These are phyloP conservation scores for Zonitis immaculata DNA, from an alignment of 2,888 invertebrate genomes.

Conservation along the genomic window DNA sequence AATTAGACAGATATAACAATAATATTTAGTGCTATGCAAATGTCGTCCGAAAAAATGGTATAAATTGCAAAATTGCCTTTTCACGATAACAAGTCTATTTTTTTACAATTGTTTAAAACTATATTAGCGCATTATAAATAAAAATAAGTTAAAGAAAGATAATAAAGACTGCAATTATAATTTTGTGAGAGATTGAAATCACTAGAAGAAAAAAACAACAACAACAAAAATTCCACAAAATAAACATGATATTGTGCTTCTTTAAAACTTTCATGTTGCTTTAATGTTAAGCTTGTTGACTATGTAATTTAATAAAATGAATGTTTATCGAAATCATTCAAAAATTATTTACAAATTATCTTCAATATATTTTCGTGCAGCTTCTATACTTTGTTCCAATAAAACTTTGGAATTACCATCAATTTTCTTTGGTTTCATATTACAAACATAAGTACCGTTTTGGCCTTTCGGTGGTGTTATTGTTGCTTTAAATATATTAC, in stretches of 20 bases:
- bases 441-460: conserved; percentile 56
- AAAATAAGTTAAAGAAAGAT: not conserved
- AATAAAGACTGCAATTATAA: conserved; percentile 23
- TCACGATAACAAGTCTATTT: conserved; percentile 14
- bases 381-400: conserved; percentile 57
- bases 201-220: conserved; percentile 10
- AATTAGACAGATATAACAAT: not conserved
- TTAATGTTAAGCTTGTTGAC: conserved; percentile 41
- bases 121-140: not conserved
- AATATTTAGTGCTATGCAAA: not conserved
- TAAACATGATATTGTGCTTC: conserved; percentile 16
- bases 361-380: conserved; percentile 54
- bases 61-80: conserved; percentile 6
- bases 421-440: conserved; percentile 64
- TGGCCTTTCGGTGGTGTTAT: conserved; percentile 55
- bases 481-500: conserved; percentile 56
- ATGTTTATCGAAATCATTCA: conserved; percentile 11
- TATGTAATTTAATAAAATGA: conserved; percentile 31
- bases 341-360: conserved; percentile 35
- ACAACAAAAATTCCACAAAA: conserved; percentile 6
- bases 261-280: conserved; percentile 32
- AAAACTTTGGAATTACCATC: conserved; percentile 58
- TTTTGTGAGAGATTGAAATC: conserved; percentile 16
- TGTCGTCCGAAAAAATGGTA: not conserved
- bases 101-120: conserved; percentile 16